phyloP scores from a whole-genome alignment of 37 sponge, comb jelly and placozoan species.

The Geodia barretti region DNA sequence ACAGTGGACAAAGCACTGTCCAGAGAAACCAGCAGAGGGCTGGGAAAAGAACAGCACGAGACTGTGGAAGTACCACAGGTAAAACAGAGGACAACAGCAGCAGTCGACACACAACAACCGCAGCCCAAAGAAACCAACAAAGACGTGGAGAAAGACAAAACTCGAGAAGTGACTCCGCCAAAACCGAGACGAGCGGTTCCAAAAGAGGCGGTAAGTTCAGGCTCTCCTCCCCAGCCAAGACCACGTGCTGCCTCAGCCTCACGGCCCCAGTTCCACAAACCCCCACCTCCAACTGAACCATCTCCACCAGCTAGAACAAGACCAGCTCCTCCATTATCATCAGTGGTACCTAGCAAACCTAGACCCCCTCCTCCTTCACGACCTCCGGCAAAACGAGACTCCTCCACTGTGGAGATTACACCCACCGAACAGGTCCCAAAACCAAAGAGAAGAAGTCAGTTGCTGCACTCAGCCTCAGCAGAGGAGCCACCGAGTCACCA shows the following conservation, averaged over 20 bases:
- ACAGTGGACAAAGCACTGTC: no score
- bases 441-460: slow-evolving; percentile 11
- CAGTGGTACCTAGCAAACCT: background rate
- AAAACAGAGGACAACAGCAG: background rate
- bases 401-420: background rate
- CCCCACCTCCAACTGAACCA: background rate
- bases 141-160: background rate
- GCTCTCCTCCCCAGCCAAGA: background rate
- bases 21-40: no score
- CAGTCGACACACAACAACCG: background rate
- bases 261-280: background rate
- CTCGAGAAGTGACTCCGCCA: slow-evolving; percentile 24
- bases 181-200: slow-evolving; percentile 2
- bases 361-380: slow-evolving; percentile 5
- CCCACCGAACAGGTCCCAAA: background rate
- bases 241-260: background rate
- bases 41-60: background rate
- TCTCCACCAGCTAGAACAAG: background rate
- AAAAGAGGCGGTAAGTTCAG: background rate
- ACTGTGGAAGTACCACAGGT: background rate
- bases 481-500: background rate
- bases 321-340: background rate
- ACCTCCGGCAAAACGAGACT: slow-evolving; percentile 16
- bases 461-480: background rate
- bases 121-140: no score